Base-by-base conservation (phyloP, 2,113 vertebrate genomes). In the Ameiurus melas region DNA sequence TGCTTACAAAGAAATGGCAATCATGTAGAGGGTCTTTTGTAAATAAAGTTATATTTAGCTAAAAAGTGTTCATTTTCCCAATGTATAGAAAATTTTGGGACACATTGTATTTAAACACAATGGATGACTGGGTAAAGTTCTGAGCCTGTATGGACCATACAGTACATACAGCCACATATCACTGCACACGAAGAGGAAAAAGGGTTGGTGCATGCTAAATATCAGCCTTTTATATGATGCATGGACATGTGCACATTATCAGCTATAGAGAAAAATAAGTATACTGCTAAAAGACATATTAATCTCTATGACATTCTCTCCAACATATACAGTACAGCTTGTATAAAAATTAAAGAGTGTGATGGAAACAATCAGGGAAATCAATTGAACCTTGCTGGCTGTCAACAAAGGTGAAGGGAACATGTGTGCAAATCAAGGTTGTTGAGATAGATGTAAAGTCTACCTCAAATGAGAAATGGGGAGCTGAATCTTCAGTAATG, bases 401-500 rank as follows among this genome's bases (percentile, higher is more conserved):
- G 5, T 79, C 71, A 87, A 53, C 47, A 75, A 84, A 87, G 36
- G 33, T 36, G 22, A 43, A 66, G n/a, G 79, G 57, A 83, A 62
- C 58, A 64, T 58, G 16, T n/a, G n/a, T 36, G 39, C 47, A 83
- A 39, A 68, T 79, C 43, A 36, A 85, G 66, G 57, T 22, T 81
- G 71, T 58, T n/a, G 20, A 68, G 33, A 85, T 36, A 1, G 43
- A 83, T 70, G 80, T 87, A 16, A 77, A 82, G 43, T 57, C 68
- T 68, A 82, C 53, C 33, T 25, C 33, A 60, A 51, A 87, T 80
- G 82, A 85, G 68, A 87, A 85, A 85, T 84, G 55, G 47, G 68
- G 60, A 87, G 84, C 84, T 84, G 47, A 77, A 51, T 85, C 83
- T 81, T 91, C 33, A 84, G 84, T 89, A 92, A 91, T 90, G 33